Percentiles rank a stretch among this genome's conserved stretches.
Conservation (phyloP, 2,113 vertebrate genomes). For the Conger conger region DNA sequence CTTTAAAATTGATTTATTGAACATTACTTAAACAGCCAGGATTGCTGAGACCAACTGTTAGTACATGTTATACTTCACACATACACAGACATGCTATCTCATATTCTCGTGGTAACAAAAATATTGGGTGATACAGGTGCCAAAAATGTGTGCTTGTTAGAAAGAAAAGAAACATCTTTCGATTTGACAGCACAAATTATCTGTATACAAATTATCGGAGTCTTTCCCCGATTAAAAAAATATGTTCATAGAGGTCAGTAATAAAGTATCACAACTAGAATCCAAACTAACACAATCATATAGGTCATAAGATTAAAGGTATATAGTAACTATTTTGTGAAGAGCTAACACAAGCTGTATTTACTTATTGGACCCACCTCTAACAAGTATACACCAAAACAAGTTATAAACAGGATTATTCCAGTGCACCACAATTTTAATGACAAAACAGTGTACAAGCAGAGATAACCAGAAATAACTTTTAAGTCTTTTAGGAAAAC, state of each 20-base stretch:
- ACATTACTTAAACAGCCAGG: slow-evolving; percentile 16
- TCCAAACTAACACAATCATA: background rate
- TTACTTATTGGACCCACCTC: background rate
- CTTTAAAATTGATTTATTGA: background rate
- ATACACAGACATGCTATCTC: slow-evolving; percentile 18
- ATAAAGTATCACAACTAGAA: background rate
- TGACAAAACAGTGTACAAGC: background rate
- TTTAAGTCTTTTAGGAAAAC: background rate
- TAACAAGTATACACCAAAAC: background rate
- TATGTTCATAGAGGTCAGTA: background rate
- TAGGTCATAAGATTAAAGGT: background rate
- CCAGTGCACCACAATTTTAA: background rate
- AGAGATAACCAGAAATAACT: background rate
- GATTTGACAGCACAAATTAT: background rate
- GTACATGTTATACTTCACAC: slow-evolving; percentile 16
- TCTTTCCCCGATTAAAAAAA: background rate
- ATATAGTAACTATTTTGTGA: background rate
- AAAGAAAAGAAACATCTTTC: slow-evolving; percentile 24
- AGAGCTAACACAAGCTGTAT: background rate
- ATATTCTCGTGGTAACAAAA: slow-evolving; percentile 24
- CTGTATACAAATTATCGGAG: background rate
- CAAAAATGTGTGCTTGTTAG: slow-evolving; percentile 16
- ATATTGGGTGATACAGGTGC: background rate
- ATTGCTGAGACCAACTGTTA: slow-evolving; percentile 9
- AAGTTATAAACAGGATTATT: background rate